Base-by-base conservation (phyloP, 1,140 invertebrate species). In the Parasteatoda tepidariorum region DNA sequence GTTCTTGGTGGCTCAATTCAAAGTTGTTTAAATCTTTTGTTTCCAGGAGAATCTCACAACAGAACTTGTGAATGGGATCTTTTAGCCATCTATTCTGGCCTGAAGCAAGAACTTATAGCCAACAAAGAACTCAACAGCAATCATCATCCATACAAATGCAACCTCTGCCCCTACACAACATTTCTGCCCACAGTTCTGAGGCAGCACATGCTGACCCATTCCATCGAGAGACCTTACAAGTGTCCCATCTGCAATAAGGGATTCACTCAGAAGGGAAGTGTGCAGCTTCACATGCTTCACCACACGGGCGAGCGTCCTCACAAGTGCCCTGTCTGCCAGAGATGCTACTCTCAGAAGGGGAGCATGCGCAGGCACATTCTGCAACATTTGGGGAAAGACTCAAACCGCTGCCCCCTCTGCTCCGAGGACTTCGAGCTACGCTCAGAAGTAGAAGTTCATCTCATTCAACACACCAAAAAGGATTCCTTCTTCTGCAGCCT, bases 161-260 rank as follows among this genome's bases (percentile, higher is more conserved):
- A 61, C 18, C n/a, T 81, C 6, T 81, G 78, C 33, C 66, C 78
- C 24, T 81, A 57, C 41, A 66, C 57, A 48, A 81, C 78, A 41
- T 62, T 81, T 28, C 78, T 81, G 26, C 78, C 78, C 2, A 34
- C 26, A 18, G 78, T 81, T 2, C 61, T 84, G 7, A n/a, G 64
- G 34, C 62, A 76, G 61, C 83, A 84, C 30, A 75, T 76, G 83
- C 71, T 76, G 6, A 26, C 41, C 15, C 83, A 84, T 30, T 62
- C 73, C 13, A 61, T 70, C 13, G 89, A 91, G n/a, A 88, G 90
- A 82, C 90, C 91, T 1, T 92, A 89, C 85, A 87, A 89, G 57
- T 92, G 92, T 87, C 86, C 88, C 31, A 88, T 91, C 2, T 92
- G 92, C 86, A 87, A 87, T 33, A 90, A 90, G 85, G 90, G 89